Evolutionary conservation across 1,140 invertebrate species (phyloP).

Genomic region (Halesus radiatus): DNA sequence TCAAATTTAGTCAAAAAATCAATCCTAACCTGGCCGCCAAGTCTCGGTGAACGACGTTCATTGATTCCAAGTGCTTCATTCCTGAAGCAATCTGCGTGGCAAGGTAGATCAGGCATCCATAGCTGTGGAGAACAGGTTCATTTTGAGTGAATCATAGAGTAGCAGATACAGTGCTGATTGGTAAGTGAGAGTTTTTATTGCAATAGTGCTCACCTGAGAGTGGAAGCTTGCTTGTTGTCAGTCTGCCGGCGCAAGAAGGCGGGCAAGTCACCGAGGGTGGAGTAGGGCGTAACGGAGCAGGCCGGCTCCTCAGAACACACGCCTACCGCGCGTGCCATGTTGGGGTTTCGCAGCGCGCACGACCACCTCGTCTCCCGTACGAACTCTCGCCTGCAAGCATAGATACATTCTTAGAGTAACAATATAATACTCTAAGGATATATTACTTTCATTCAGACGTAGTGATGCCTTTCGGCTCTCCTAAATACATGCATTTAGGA

Average conservation of each 20-base stretch:
- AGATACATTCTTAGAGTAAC: too few species aligned
- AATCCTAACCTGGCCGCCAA: conserved; percentile 79
- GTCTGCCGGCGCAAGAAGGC: conserved; percentile 76
- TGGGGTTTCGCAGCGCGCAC: conserved; percentile 84
- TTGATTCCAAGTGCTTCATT: conserved; percentile 87
- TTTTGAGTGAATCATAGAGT: neutral
- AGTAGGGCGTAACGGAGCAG: conserved; percentile 89
- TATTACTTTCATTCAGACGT: too few species aligned
- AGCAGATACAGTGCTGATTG: neutral
- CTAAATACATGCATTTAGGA: too few species aligned
- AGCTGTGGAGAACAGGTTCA: conserved; percentile 69
- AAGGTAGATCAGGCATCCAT: conserved; percentile 85
- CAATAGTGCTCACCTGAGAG: conserved; percentile 60
- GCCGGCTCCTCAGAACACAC: conserved; percentile 87
- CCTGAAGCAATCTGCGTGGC: conserved; percentile 88
- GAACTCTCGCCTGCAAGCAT: conserved; percentile 80
- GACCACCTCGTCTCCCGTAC: conserved; percentile 87
- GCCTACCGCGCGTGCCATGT: conserved; percentile 86
- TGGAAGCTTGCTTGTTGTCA: conserved; percentile 61
- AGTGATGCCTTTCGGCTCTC: too few species aligned
- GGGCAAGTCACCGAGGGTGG: conserved; percentile 86
- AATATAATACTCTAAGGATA: too few species aligned
- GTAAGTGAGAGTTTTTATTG: too few species aligned
- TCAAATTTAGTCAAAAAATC: too few species aligned
- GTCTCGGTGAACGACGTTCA: conserved; percentile 84